Conservation (phyloP, 2,797 vertebrate species). For the Atherinosoma microstoma region DNA sequence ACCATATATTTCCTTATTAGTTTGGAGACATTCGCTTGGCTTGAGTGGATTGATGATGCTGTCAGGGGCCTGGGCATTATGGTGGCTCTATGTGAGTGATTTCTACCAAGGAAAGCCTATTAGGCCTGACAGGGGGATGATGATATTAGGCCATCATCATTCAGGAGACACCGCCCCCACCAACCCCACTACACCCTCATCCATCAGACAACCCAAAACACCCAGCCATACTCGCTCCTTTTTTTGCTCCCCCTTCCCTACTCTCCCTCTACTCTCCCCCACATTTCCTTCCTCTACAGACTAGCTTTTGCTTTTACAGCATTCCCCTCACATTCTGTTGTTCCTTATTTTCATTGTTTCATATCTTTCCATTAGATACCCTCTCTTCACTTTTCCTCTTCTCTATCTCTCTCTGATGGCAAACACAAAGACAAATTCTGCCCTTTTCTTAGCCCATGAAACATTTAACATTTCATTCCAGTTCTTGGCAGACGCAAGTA, state of each 20-base stretch:
- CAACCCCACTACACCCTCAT: slow-evolving; percentile 92
- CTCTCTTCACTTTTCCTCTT: slow-evolving; percentile 38
- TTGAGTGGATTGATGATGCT: slow-evolving; percentile 97
- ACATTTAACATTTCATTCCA: slow-evolving; percentile 99
- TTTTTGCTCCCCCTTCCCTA: slow-evolving; percentile 40
- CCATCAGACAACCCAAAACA: slow-evolving; percentile 92
- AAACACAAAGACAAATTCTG: slow-evolving; percentile 98
- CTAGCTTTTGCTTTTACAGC: slow-evolving; percentile 27
- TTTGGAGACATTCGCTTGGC: slow-evolving; percentile 95
- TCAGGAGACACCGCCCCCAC: slow-evolving; percentile 94
- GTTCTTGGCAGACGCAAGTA: slow-evolving; percentile 97
- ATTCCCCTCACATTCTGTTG: slow-evolving; percentile 43
- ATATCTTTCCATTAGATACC: slow-evolving; percentile 60
- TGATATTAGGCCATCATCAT: slow-evolving; percentile 99
- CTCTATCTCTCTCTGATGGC: slow-evolving; percentile 84
- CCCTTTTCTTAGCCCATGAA: slow-evolving; percentile 99
- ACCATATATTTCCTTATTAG: slow-evolving; percentile 99
- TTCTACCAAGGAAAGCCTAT: slow-evolving; percentile 99
- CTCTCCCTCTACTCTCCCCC: slow-evolving; percentile 36
- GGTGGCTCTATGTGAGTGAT: slow-evolving; percentile 99
- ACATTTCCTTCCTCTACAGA: slow-evolving; percentile 31
- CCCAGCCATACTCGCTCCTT: slow-evolving; percentile 83
- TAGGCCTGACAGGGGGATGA: slow-evolving; percentile 99
- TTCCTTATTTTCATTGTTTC: slow-evolving; percentile 65
- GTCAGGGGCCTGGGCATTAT: slow-evolving; percentile 97